Evolutionary conservation across 1,140 invertebrate genomes (phyloP).

Genomic region (Lanistes nyassanus): DNA sequence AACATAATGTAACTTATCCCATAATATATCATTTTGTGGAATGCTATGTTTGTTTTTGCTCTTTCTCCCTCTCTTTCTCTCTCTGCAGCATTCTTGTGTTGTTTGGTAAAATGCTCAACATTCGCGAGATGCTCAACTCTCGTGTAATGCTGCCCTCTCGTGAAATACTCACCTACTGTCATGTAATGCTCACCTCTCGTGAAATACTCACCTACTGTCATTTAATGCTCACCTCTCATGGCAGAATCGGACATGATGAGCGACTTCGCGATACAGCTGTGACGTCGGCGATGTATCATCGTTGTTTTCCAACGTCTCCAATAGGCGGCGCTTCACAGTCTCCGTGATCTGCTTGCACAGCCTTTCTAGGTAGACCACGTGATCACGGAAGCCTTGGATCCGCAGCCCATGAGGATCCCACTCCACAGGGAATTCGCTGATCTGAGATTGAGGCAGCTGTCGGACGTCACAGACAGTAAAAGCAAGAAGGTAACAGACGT

Average conservation of each 20-base stretch:
- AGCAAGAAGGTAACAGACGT: too few relatives aligned
- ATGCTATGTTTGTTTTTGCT: too few relatives aligned
- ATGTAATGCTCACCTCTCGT: too few relatives aligned
- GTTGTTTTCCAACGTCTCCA: slow-evolving; percentile 72
- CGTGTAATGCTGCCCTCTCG: too few relatives aligned
- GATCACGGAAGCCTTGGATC: slow-evolving; percentile 68
- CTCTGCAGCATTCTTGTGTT: too few relatives aligned
- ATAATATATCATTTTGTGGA: too few relatives aligned
- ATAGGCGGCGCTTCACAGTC: slow-evolving; percentile 52
- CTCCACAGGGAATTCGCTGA: slow-evolving; percentile 74
- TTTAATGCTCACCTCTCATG: slow-evolving; percentile 49
- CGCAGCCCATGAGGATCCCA: slow-evolving; percentile 71
- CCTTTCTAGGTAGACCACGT: slow-evolving; percentile 74
- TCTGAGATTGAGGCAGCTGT: slow-evolving; percentile 71
- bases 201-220: too few relatives aligned
- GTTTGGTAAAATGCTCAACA: too few relatives aligned
- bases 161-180: too few relatives aligned
- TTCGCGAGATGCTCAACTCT: too few relatives aligned
- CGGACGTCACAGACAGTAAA: neutral
- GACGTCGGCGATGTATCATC: slow-evolving; percentile 60
- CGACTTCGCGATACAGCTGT: slow-evolving; percentile 74
- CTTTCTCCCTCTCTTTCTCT: too few relatives aligned
- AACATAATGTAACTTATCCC: too few relatives aligned
- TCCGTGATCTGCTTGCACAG: slow-evolving; percentile 64
- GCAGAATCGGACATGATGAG: slow-evolving; percentile 62